Conservation (phyloP, 2,797 vertebrate species). For the Mionectes olivaceus region DNA sequence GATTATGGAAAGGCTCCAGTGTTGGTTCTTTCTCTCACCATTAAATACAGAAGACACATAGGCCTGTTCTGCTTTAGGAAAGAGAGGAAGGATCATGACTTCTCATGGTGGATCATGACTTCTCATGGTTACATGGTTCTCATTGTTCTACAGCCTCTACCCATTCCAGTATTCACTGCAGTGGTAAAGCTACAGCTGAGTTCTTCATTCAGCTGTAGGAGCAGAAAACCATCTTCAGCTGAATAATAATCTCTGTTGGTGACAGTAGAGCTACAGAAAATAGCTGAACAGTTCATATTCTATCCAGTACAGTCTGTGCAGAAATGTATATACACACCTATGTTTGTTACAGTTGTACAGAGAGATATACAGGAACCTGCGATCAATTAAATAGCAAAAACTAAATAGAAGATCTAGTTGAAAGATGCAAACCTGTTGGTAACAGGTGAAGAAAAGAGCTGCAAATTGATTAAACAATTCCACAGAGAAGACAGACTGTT, state of each 20-base stretch:
- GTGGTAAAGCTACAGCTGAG: not conserved
- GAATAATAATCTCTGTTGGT: not conserved
- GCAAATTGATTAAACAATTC: slow-evolving; percentile 46
- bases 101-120: not conserved
- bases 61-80: not conserved
- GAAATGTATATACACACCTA: not conserved
- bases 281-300: not conserved
- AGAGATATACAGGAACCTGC: not conserved
- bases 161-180: not conserved
- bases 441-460: not conserved
- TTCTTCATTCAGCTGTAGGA: not conserved
- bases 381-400: slow-evolving; percentile 11
- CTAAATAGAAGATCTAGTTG: not conserved
- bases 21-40: not conserved
- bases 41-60: not conserved
- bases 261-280: not conserved
- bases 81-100: not conserved
- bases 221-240: not conserved
- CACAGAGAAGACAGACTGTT: slow-evolving; percentile 52
- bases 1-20: not conserved
- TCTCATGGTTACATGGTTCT: not conserved
- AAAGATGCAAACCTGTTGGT: slow-evolving; percentile 18
- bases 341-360: not conserved
- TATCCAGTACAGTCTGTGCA: not conserved
- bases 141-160: not conserved